Evolutionary conservation across 2,888 invertebrate species (phyloP).

Genomic region (Tolmerus cingulatus): DNA sequence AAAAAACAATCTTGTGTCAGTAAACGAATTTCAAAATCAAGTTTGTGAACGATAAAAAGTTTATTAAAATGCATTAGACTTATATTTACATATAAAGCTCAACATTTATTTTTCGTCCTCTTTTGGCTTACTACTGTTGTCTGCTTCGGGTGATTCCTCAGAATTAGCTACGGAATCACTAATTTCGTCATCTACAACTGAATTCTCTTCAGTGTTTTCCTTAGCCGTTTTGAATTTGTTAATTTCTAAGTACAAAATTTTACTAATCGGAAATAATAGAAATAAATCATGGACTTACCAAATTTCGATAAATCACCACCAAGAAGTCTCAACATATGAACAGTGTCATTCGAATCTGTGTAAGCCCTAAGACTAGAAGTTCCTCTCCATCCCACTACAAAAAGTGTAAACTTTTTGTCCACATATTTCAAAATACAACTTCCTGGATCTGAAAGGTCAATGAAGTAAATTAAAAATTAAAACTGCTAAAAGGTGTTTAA

Average conservation of each 20-base stretch:
- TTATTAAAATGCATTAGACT: background rate
- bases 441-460: constrained; percentile 65
- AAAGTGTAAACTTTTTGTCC: constrained; percentile 67
- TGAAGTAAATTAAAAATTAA: background rate
- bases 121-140: background rate
- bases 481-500: background rate
- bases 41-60: background rate
- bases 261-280: background rate
- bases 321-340: constrained; percentile 85
- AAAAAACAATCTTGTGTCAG: background rate
- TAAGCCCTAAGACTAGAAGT: constrained; percentile 87
- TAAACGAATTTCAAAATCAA: background rate
- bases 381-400: constrained; percentile 91
- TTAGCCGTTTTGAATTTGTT: constrained; percentile 73
- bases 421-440: constrained; percentile 79
- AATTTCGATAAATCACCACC: constrained; percentile 87
- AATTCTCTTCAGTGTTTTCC: constrained; percentile 54
- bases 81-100: background rate
- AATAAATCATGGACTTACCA: constrained; percentile 66
- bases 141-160: background rate
- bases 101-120: background rate
- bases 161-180: background rate
- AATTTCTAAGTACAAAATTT: constrained; percentile 52
- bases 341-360: constrained; percentile 82
- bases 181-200: constrained; percentile 48